These are phyloP conservation scores for Edolisoma coerulescens DNA, from an alignment of 2,113 vertebrate genomes.

Conservation along the genomic window DNA sequence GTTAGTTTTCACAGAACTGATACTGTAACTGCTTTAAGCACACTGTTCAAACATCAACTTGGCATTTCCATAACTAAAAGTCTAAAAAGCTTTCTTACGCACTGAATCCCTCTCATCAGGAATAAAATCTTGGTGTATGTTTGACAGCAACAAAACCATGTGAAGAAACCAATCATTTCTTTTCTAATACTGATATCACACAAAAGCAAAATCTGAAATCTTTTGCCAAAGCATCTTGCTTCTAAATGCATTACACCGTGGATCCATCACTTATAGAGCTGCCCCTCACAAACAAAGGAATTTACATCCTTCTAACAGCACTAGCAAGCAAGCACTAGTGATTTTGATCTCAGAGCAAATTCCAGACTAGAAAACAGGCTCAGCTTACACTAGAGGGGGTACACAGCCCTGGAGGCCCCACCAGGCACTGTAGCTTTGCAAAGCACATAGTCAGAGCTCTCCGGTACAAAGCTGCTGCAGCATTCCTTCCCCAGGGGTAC, in stretches of 20 bases:
- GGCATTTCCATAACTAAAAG: background rate
- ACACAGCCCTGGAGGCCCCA: background rate
- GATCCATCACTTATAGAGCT: background rate
- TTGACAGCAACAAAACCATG: background rate
- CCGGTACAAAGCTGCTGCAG: background rate
- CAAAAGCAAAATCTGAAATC: background rate
- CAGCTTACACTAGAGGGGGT: constrained; percentile 7
- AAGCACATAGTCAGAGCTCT: background rate
- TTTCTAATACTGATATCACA: background rate
- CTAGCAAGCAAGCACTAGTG: background rate
- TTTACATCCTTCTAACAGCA: background rate
- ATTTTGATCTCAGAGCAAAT: background rate
- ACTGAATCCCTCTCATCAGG: background rate
- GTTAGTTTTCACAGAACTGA: background rate
- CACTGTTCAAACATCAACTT: background rate
- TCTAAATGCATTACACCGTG: background rate
- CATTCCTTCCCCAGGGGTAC: background rate
- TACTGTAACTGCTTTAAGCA: background rate
- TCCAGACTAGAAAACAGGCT: background rate
- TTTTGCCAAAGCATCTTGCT: background rate
- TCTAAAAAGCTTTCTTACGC: background rate
- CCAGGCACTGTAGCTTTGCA: background rate
- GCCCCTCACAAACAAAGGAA: background rate
- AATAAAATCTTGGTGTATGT: background rate
- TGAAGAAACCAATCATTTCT: background rate